Base-by-base conservation (phyloP, 2,888 invertebrate species). In the Lithodes maja region DNA sequence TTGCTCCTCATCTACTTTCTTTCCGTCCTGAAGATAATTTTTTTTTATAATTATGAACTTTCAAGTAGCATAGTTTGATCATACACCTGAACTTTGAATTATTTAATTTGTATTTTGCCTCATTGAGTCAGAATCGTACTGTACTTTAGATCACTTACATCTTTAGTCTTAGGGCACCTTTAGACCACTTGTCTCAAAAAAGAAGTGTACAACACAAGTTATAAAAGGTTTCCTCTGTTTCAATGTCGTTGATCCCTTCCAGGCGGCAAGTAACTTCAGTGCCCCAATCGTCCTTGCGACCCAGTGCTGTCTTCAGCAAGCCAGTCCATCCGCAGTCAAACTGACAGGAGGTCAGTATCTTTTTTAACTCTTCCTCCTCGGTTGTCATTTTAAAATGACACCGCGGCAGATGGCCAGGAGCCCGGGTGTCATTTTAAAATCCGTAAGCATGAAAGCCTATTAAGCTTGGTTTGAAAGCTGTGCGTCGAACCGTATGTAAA, bases 261-360 rank as follows among this genome's bases (percentile, higher is more conserved):
- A 85, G 79, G 54, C 75, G 75, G 2, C 84, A 53, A 75, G 55
- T 79, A 52, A 85, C 68, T 61, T 85, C 74, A 71, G 79, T 85
- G 53, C 33, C 85, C 79, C 77, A 78, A 17, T 77, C 79, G 49
- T 85, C 79, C 68, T 55, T 33, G 50, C 61, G 78, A 85, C 54
- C 52, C 85, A 50, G 79, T 85, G 85, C 85, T 68, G 79, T 85
- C 77, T 85, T 85, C 69, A 85, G 68, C 79, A 85, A 85, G 17
- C 85, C 85, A 85, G 78, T 85, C 61, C 69, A 55, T 85, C 85
- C 2, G 78, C 85, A 85, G 55, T 77, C 85, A 85, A 77, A 55
- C 54, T 85, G n/a, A 77, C 85, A 33, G 78, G 85, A 2, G 54
- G 5, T 75, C 55, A 77, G 33, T 85, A 78, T 85, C 33, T 78